Base-by-base conservation (phyloP, 35 echinoderm and acorn worm genomes). In the Chiridota heheva region DNA sequence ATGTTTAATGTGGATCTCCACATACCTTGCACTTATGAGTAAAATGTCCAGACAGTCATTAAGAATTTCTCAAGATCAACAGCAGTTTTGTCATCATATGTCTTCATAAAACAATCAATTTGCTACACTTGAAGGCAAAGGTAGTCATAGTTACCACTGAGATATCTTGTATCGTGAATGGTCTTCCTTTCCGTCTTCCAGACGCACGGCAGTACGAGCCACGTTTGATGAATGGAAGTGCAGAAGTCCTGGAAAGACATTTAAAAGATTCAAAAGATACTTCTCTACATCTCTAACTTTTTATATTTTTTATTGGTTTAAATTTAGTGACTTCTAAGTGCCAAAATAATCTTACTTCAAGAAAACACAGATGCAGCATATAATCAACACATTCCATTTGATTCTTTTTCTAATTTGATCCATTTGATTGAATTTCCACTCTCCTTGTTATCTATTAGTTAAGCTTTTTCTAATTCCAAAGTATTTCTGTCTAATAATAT, bases 221-320 rank as follows among this genome's bases (percentile, higher is more conserved):
- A 79, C 88, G 63, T 39, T 84, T 71, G 26, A 97, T 86, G 63
- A 97, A 97, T 4, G 93, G 93, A 34, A 97, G 65, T 12, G 93
- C 93, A 58, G 89, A 91, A 16, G 93, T 82, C 70, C 93, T 92
- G 57, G 18, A 66, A 24, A 28, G 20, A 66, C 40, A 84, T n/a
- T 35, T 5, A 73, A 26, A 20, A n/a, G 3, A 46, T 44, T 16
- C 49, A 10, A 2, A 40, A 18, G n/a, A 36, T 36, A 13, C 16
- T 20, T 4, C 34, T 36, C 40, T 4, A 69, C 30, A 17, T 29
- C 30, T 8, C 13, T 65, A 17, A 28, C 61, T 65, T 65, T 8
- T 65, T 65, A 65, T 31, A 28, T 65, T 65, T 17, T 65, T 65
- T 7, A 12, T 13, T 31, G 8, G 15, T 18, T 17, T 17, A 65